Conservation (phyloP, 2,888 invertebrate species). For the Megamerina dolium region DNA sequence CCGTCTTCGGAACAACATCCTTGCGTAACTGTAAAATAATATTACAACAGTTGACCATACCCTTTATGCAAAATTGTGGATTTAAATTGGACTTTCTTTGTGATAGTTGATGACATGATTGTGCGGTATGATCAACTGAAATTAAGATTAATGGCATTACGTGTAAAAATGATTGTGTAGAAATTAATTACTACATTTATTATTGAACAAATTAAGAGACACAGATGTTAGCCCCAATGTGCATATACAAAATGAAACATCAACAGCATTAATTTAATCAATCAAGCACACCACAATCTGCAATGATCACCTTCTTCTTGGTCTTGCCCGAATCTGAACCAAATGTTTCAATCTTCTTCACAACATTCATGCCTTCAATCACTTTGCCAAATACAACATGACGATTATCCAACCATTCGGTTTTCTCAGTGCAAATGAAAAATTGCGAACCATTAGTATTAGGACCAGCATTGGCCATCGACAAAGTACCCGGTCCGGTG, state of each 20-base stretch:
- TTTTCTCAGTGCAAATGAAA: conserved; percentile 85
- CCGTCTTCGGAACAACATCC: conserved; percentile 58
- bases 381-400: conserved; percentile 89
- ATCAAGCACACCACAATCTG: conserved; percentile 58
- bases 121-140: not conserved
- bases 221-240: no score
- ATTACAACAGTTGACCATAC: no score
- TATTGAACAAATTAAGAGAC: no score
- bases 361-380: conserved; percentile 81
- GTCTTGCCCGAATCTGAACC: conserved; percentile 78
- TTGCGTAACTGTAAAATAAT: conserved; percentile 24
- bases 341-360: conserved; percentile 71
- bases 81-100: no score
- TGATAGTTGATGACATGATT: not conserved
- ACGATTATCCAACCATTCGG: conserved; percentile 82
- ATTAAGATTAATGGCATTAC: no score
- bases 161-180: no score
- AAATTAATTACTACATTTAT: no score
- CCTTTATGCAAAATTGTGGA: not conserved
- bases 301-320: conserved; percentile 66
- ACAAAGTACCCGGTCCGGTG: conserved; percentile 79
- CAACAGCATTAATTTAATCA: not conserved
- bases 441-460: conserved; percentile 94
- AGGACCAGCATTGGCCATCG: conserved; percentile 92
- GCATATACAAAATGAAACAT: no score